Base-by-base conservation (phyloP, 2,888 invertebrate species). In the Opisthograptis luteolata region DNA sequence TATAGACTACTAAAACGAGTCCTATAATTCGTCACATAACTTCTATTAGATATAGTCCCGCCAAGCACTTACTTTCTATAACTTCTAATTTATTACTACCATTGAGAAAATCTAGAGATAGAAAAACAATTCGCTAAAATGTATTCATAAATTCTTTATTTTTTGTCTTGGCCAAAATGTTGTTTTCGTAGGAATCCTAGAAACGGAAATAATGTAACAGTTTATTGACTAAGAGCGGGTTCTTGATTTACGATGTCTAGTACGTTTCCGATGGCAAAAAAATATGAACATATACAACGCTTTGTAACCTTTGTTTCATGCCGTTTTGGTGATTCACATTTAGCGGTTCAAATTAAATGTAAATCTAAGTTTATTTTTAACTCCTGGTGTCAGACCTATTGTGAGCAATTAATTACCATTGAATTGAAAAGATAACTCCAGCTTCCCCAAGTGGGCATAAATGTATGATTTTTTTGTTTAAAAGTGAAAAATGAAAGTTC, bases 11-110 rank as follows among this genome's bases (percentile, higher is more conserved):
- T 8, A 10, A 8, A 27, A 17, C 17, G 12, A 10, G 4, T 15
- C 24, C 0, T 10, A 27, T 17, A 9, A 28, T 28, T 20, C 6
- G 32, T 47, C 9, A 15, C 20, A 24, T 30, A 30, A 47, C 17
- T 25, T 12, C 17, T 20, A 20, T 19, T 31, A 22, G 30, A 13
- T 20, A 14, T n/a, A 10, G 20, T 14, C 8, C 31, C n/a, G 6
- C 22, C 22, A 9, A 41, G 13, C 12, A 9, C 2, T 17, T 30
- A 20, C 24, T 9, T 28, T 41, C n/a, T 9, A 9, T 13, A 22
- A 22, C 20, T 41, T 40, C 6, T 24, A 22, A 36, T 34, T 22
- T 37, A 30, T 22, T 34, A 13, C 13, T 9, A 40, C 7, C 9
- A n/a, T 13, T 14, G 7, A 37, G 14, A 15, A 32, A 22, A 3